These are phyloP conservation scores for Melanogrammus aeglefinus DNA, from an alignment of 2,797 vertebrate genomes.

Conservation along the genomic window DNA sequence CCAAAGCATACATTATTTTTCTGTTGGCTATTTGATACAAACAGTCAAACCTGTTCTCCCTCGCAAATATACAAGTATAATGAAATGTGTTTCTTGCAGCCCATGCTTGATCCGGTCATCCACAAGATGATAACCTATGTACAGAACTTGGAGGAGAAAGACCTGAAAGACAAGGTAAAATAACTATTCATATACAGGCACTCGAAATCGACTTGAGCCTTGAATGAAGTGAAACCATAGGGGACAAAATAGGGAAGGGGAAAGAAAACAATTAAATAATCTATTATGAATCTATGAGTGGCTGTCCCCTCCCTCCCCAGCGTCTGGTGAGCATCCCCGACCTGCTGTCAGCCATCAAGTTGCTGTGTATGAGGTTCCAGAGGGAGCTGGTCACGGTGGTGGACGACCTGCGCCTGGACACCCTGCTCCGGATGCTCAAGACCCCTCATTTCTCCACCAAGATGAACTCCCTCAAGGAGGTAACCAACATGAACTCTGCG, in stretches of 20 bases:
- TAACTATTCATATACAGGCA: background rate
- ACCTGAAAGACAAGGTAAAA: constrained; percentile 96
- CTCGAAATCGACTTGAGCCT: background rate
- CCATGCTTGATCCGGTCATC: constrained; percentile 97
- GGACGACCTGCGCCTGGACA: constrained; percentile 93
- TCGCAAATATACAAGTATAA: background rate
- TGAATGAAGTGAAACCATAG: background rate
- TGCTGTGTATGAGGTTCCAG: constrained; percentile 98
- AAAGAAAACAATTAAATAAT: background rate
- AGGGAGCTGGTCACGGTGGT: constrained; percentile 90
- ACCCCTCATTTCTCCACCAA: constrained; percentile 99
- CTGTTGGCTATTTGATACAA: background rate
- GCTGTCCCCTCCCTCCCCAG: constrained; percentile 56
- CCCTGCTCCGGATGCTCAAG: constrained; percentile 95
- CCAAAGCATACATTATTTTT: background rate
- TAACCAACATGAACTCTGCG: constrained; percentile 38
- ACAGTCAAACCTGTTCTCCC: background rate
- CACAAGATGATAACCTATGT: constrained; percentile 98
- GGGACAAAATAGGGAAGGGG: background rate
- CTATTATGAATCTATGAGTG: background rate
- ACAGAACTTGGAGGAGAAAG: constrained; percentile 97
- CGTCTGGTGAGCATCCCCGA: constrained; percentile 97
- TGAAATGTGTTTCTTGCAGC: constrained; percentile 66
- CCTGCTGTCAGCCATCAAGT: constrained; percentile 95
- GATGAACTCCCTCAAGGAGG: constrained; percentile 99